Conservation (phyloP, 1,140 invertebrate genomes). For the Neodiprion lecontei region DNA sequence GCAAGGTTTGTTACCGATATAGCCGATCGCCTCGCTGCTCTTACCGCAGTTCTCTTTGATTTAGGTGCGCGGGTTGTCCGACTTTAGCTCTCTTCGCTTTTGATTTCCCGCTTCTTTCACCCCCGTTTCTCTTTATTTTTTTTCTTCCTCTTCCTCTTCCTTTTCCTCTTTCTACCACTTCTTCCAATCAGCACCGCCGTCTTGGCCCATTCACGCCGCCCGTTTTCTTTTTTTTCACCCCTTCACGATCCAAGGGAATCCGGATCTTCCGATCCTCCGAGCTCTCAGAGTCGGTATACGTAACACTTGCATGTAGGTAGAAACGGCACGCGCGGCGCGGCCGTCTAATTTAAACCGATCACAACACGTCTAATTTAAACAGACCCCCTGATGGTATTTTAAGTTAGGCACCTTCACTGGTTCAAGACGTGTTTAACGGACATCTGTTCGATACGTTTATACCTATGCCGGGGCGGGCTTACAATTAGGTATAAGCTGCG, state of each 20-base stretch:
- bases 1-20: constrained; percentile 7
- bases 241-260: neutral
- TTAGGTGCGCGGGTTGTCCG: neutral
- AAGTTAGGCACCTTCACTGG: too few species aligned
- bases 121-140: neutral
- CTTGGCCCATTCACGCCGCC: too few species aligned
- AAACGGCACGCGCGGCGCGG: neutral
- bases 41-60: neutral
- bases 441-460: too few species aligned
- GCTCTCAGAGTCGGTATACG: neutral
- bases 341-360: too few species aligned
- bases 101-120: neutral
- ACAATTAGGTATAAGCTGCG: too few species aligned
- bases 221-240: neutral
- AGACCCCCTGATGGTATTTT: too few species aligned
- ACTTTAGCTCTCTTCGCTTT: neutral
- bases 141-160: neutral
- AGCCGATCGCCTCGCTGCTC: constrained; percentile 3
- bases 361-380: too few species aligned
- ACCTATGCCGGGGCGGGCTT: too few species aligned
- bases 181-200: neutral
- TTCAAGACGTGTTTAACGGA: too few species aligned
- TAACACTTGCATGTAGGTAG: neutral
- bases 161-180: neutral
- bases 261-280: neutral